Evolutionary conservation across 1,140 invertebrate genomes (phyloP).

Genomic region (Pogonomyrmex californicus): DNA sequence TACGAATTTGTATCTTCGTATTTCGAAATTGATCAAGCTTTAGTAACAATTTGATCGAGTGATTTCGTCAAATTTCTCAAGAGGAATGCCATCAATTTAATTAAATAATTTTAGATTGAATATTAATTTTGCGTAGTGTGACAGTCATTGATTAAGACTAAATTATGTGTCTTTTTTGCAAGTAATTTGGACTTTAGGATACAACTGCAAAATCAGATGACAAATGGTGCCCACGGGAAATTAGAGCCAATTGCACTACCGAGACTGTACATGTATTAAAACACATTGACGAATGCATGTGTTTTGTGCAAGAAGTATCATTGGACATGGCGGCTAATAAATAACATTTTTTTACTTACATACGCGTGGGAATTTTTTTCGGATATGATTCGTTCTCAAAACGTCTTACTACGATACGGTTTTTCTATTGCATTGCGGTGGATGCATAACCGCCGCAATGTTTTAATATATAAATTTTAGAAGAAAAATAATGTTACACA

Average conservation of each 20-base stretch:
- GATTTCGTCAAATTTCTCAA: slow-evolving; percentile 27
- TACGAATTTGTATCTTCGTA: not conserved
- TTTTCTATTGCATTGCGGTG: not conserved
- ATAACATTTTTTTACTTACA: slow-evolving; percentile 65
- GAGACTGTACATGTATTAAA: slow-evolving; percentile 70
- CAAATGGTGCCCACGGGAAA: slow-evolving; percentile 72
- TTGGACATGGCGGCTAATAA: slow-evolving; percentile 43
- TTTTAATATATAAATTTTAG: not conserved
- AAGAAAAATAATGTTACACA: not conserved
- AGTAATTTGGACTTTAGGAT: slow-evolving; percentile 71
- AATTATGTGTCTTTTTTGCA: slow-evolving; percentile 70
- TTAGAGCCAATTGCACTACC: slow-evolving; percentile 72
- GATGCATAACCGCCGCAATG: not conserved
- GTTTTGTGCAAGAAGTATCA: slow-evolving; percentile 53
- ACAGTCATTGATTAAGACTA: slow-evolving; percentile 68
- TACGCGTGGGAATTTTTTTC: slow-evolving; percentile 49
- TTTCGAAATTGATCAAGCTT: slow-evolving; percentile 35
- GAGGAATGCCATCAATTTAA: slow-evolving; percentile 60
- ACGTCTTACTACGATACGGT: not conserved
- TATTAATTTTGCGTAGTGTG: slow-evolving; percentile 35
- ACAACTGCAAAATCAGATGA: slow-evolving; percentile 69
- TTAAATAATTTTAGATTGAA: slow-evolving; percentile 64
- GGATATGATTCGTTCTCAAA: not conserved
- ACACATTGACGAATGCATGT: slow-evolving; percentile 64
- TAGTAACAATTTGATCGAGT: slow-evolving; percentile 38